phyloP scores from a whole-genome alignment of 92 coral and sea anemone species.

The Phenganax marumi region DNA sequence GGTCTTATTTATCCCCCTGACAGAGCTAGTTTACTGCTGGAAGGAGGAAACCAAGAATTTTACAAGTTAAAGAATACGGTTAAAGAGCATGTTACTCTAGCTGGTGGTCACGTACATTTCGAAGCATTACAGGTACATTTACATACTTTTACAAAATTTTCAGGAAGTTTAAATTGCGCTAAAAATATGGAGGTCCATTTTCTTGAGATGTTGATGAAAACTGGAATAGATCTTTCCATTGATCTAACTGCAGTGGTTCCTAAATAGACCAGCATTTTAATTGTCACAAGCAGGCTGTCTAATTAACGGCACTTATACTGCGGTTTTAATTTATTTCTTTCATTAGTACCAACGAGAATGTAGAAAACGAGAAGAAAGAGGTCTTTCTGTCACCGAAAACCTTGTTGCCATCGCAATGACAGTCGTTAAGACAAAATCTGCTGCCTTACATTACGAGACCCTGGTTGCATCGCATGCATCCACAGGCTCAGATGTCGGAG shows the following conservation, averaged over 20 bases:
- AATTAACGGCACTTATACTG: background rate
- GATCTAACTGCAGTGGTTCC: background rate
- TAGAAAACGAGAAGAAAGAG: constrained; percentile 6
- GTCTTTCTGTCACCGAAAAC: constrained; percentile 6
- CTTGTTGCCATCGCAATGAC: constrained; percentile 11
- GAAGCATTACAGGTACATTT: constrained; percentile 20
- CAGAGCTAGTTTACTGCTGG: background rate
- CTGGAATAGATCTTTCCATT: background rate
- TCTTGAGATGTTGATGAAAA: too few species aligned
- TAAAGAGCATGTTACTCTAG: constrained; percentile 25
- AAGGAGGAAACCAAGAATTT: constrained; percentile 7
- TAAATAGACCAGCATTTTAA: background rate
- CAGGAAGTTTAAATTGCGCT: too few species aligned
- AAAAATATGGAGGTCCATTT: too few species aligned
- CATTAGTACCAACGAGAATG: constrained; percentile 17
- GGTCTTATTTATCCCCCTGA: too few species aligned
- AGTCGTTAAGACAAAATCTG: background rate
- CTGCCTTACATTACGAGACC: constrained; percentile 30
- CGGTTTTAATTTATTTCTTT: background rate
- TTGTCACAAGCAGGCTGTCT: background rate
- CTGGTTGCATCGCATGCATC: constrained; percentile 29
- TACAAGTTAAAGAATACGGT: background rate
- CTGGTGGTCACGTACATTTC: constrained; percentile 20
- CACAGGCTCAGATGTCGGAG: constrained; percentile 26
- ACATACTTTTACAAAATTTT: background rate